Percentiles rank a stretch among this genome's conserved stretches.
Evolutionary conservation across 2,797 vertebrate species (phyloP).

Genomic region (Cottoperca gobio): DNA sequence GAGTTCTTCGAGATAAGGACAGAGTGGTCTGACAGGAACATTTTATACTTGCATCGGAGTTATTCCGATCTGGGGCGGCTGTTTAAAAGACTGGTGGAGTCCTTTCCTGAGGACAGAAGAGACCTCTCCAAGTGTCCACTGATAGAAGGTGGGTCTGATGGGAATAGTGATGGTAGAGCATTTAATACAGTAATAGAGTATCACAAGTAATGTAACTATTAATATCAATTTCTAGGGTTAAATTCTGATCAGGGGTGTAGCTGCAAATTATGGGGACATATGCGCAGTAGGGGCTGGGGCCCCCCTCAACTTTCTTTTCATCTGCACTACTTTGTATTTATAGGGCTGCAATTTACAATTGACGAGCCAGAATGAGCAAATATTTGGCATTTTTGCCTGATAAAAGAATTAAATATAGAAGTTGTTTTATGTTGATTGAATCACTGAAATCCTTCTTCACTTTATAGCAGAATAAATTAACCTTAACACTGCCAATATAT

Average conservation of each 20-base stretch:
- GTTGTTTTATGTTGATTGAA: too few species aligned
- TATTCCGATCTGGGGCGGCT: slow-evolving; percentile 92
- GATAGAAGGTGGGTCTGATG: slow-evolving; percentile 87
- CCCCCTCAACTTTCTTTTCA: not conserved
- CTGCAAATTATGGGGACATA: not conserved
- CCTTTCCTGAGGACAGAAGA: slow-evolving; percentile 92
- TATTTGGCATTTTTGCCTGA: too few species aligned
- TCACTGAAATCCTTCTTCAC: not conserved
- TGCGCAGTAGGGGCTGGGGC: too few species aligned
- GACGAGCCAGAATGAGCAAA: not conserved
- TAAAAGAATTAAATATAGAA: too few species aligned
- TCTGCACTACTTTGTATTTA: not conserved
- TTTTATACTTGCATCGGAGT: slow-evolving; percentile 95
- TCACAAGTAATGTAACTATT: not conserved
- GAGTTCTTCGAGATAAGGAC: slow-evolving; percentile 97
- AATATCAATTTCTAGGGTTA: not conserved
- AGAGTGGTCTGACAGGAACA: slow-evolving; percentile 97
- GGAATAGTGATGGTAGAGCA: not conserved
- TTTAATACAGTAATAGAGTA: too few species aligned
- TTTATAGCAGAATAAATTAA: not conserved
- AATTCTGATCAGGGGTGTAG: slow-evolving; percentile 11
- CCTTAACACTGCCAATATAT: not conserved
- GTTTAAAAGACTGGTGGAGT: slow-evolving; percentile 90
- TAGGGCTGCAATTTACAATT: not conserved
- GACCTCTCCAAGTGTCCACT: slow-evolving; percentile 89